Evolutionary conservation across 2,797 vertebrate species (phyloP), one percentile per base, ranked within the genome.

Genomic region (Spea hammondii): DNA sequence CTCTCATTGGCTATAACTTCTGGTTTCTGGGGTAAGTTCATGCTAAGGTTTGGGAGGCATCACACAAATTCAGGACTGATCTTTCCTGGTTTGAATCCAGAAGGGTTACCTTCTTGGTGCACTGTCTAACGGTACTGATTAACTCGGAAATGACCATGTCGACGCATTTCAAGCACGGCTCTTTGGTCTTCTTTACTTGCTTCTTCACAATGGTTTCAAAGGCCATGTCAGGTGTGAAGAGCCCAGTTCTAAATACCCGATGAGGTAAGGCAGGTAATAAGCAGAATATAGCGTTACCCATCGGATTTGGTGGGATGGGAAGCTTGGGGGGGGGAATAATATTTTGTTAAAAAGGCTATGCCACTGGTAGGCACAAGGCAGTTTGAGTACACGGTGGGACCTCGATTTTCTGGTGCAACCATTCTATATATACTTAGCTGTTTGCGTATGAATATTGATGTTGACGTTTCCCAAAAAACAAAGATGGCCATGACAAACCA

Each of bases 171-270:
- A 97, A 93, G 96, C 96, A 99, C 84, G 97, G 97, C 77, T 97
- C 97, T 96, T 97, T 98, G 91, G 95, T 99, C 97, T 99, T 99
- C 96, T 93, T 95, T 91, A 99, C 97, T 95, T 98, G 97, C 93
- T 97, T 96, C 97, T 99, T 99, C 95, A 99, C 97, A 94, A 99
- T 99, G 94, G 97, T 99, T 95, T 99, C 97, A 97, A 99, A 99
- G 91, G 97, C 97, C 97, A 99, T 99, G 93, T 99, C 97, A 84
- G 97, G 97, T 78, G 97, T 99, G 94, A 99, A 99, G 92, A 99
- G 96, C 92, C 97, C 97, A 86, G 97, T 99, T 96, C 97, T 99
- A 95, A 93, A 93, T 60, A 90, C 93, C 83, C 87, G 81, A 83
- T 17, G 66, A 86, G 83, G 87, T 70, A 84, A 87, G 83, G 88